Conservation (phyloP, 2,888 invertebrate species). For the Tiliacea citrago region DNA sequence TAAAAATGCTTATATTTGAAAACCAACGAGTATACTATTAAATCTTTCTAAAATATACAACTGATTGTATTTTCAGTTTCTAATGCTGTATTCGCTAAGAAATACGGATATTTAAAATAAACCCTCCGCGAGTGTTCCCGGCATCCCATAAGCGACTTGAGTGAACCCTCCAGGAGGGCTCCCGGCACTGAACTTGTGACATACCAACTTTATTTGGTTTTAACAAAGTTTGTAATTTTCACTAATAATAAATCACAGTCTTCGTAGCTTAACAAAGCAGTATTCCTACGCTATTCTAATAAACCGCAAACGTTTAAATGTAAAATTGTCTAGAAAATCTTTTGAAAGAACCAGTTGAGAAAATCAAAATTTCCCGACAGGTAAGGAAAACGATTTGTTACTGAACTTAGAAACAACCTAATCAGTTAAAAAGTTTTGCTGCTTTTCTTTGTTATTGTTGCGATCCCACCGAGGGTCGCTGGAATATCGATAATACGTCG, state of each 20-base stretch:
- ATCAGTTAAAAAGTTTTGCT: conserved; percentile 43
- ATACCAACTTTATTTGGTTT: conserved; percentile 19
- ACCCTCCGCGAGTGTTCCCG: no score
- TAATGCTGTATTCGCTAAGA: no score
- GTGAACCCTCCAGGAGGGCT: no score
- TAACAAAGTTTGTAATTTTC: background rate
- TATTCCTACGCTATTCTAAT: background rate
- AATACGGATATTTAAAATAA: no score
- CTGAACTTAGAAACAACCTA: conserved; percentile 42
- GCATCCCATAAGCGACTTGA: no score
- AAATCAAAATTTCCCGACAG: conserved; percentile 24
- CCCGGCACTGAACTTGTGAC: no score
- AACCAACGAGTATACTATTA: no score
- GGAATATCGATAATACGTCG: conserved; percentile 31
- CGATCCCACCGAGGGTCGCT: conserved; percentile 2
- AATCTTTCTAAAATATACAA: no score
- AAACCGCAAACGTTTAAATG: background rate
- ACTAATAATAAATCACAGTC: background rate
- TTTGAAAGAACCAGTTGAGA: conserved; percentile 10
- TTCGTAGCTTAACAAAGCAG: background rate
- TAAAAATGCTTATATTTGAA: no score
- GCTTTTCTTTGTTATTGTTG: conserved; percentile 32
- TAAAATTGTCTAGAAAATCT: conserved; percentile 1
- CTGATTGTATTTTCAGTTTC: no score
- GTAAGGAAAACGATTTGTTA: conserved; percentile 36